Evolutionary conservation across 2,797 vertebrate species (phyloP).

Genomic region (Pangasius krempfi): DNA sequence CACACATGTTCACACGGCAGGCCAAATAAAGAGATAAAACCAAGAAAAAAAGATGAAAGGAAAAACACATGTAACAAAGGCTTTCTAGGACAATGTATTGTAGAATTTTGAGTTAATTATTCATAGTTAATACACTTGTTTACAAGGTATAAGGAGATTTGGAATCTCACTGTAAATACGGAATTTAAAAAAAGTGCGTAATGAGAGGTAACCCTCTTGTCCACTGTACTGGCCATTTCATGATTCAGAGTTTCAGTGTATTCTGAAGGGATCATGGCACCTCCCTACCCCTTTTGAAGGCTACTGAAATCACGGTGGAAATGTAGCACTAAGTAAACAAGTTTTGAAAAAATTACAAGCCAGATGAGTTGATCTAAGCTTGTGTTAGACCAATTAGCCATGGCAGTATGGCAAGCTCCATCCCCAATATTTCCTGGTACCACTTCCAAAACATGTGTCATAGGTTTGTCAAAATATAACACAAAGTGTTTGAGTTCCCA

Average conservation of each 20-base stretch:
- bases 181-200: background rate
- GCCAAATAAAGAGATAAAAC: background rate
- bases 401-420: background rate
- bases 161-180: background rate
- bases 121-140: background rate
- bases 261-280: background rate
- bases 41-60: background rate
- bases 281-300: background rate
- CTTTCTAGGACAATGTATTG: background rate
- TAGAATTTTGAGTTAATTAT: background rate
- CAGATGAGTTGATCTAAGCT: background rate
- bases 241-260: background rate
- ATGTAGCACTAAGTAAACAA: background rate
- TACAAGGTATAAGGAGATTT: background rate
- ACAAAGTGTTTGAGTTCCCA: background rate
- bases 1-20: background rate
- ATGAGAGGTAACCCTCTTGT: background rate
- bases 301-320: background rate
- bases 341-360: background rate
- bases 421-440: background rate
- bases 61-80: no score
- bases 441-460: background rate
- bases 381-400: background rate
- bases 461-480: background rate
- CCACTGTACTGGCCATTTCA: background rate